Conservation (phyloP, 2,797 vertebrate genomes). For the Thalassophryne amazonica region DNA sequence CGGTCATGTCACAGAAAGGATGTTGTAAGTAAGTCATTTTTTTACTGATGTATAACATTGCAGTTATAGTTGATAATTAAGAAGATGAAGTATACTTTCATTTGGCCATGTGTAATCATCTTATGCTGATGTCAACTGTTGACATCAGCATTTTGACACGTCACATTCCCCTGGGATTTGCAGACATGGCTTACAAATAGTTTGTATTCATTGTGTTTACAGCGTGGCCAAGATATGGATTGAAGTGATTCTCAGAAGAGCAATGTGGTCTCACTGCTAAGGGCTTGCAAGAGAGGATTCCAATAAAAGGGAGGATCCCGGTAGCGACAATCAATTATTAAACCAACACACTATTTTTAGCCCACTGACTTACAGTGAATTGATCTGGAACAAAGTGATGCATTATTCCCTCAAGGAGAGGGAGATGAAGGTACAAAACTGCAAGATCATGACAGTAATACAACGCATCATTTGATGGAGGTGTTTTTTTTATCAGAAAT, state of each 20-base stretch:
- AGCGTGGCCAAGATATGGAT: constrained; percentile 29
- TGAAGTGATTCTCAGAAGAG: constrained; percentile 9
- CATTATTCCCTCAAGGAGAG: not conserved
- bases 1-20: too few species aligned
- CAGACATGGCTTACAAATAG: not conserved
- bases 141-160: too few species aligned
- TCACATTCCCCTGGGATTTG: not conserved
- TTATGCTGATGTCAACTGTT: too few species aligned
- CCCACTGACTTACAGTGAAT: constrained; percentile 17
- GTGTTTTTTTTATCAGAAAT: not conserved
- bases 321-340: constrained; percentile 58
- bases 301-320: constrained; percentile 47
- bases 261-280: constrained; percentile 30
- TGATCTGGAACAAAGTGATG: constrained; percentile 31
- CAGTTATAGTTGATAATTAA: too few species aligned
- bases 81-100: too few species aligned
- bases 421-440: not conserved
- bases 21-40: too few species aligned
- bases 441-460: not conserved
- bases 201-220: not conserved
- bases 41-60: too few species aligned
- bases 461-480: not conserved
- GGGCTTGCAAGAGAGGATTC: constrained; percentile 41
- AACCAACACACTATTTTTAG: constrained; percentile 55
- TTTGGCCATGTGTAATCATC: too few species aligned